phyloP scores from a whole-genome alignment of 2,888 invertebrate species.

The Leptinotarsa juncta region DNA sequence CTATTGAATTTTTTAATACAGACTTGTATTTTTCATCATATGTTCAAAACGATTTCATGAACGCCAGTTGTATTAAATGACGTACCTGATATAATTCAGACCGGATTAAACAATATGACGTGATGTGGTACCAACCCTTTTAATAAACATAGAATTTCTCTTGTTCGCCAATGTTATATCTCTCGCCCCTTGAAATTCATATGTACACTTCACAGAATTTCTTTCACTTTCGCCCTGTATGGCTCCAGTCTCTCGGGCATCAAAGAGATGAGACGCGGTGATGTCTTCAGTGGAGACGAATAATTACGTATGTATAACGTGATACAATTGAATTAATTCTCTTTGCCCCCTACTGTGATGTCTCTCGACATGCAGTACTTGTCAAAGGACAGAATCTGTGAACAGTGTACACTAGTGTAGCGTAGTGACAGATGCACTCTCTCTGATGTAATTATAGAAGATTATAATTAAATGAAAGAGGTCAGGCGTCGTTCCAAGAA shows the following conservation, averaged over 20 bases:
- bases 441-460: slow-evolving; percentile 30
- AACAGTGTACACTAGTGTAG: background rate
- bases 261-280: slow-evolving; percentile 15
- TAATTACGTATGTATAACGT: slow-evolving; percentile 16
- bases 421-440: slow-evolving; percentile 27
- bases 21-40: too few species aligned
- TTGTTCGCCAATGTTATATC: too few species aligned
- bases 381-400: background rate
- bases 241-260: background rate
- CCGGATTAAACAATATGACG: too few species aligned
- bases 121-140: too few species aligned
- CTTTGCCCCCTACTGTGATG: background rate
- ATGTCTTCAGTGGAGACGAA: slow-evolving; percentile 11
- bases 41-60: too few species aligned
- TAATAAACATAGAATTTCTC: too few species aligned
- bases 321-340: slow-evolving; percentile 6
- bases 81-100: too few species aligned
- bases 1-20: too few species aligned
- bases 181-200: too few species aligned
- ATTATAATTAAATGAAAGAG: slow-evolving; percentile 30
- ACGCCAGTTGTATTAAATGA: too few species aligned
- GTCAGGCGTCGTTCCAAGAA: slow-evolving; percentile 15
- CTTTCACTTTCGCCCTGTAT: background rate
- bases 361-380: background rate
- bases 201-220: background rate